Base-by-base conservation (phyloP, 2,113 vertebrate genomes). In the Eubucco bourcierii region DNA sequence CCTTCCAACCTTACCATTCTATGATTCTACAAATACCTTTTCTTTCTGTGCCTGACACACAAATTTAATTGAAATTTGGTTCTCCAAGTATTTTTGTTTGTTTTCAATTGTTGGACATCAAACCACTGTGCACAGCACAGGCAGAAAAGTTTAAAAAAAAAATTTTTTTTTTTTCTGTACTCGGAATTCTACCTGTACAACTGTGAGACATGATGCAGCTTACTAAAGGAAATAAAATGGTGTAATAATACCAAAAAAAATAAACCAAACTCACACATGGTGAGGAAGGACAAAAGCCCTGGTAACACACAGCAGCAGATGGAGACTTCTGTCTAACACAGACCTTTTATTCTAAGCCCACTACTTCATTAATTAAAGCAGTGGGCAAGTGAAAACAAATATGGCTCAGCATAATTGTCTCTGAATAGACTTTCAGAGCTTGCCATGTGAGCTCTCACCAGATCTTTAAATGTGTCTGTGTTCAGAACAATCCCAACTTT, bases 321-420 rank as follows among this genome's bases (percentile, higher is more conserved):
- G 95, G 96, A 90, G 87, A 72, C 85, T 96, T 90, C 76, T 78
- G 10, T 65, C 34, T 74, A 92, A 94, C 73, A 86, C 68, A 94
- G 82, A 96, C 92, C 90, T 93, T 86, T 88, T 86, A 94, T 79
- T 74, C 87, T n/a, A 86, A 93, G 85, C 65, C 87, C 76, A 72
- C 55, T 93, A 79, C 87, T 92, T 66, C 87, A 93, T 88, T 93
- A 95, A 94, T 94, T 94, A 96, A 96, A 88, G 66, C 79, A 83
- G 63, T 68, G 73, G 90, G 89, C 86, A 93, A 86, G 70, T 78
- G 68, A 92, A 96, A 96, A 94, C 81, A 96, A 94, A 89, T 94
- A 95, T 33, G 61, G 84, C 93, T 81, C 53, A 81, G 53, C 4
- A 1, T 83, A 91, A 88, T 59, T 33, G 16, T 75, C 90, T 94